Percentiles rank a stretch among this genome's conserved stretches.
Conservation (phyloP, 2,113 vertebrate species). For the Petromus typicus region DNA sequence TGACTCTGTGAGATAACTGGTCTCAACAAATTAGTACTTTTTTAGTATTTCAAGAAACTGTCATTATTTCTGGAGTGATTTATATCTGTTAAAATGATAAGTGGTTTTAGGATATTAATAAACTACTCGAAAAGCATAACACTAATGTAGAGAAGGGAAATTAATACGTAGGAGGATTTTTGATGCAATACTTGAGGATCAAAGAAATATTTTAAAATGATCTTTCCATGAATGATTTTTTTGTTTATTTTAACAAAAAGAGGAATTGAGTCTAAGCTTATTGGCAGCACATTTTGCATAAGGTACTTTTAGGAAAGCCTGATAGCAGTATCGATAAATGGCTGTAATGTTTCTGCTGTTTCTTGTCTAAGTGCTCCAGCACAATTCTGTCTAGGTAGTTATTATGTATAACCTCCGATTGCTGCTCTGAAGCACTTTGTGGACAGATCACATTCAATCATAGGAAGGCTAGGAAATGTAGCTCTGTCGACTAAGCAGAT, state of each 20-base stretch:
- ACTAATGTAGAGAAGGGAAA: background rate
- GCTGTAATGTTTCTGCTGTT: conserved; percentile 22
- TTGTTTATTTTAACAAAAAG: conserved; percentile 44
- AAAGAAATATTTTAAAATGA: conserved; percentile 45
- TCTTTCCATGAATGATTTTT: conserved; percentile 46
- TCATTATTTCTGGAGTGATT: background rate
- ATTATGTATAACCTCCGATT: conserved; percentile 50
- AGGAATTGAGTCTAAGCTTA: conserved; percentile 30
- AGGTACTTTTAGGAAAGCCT: conserved; percentile 2
- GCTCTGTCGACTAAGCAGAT: conserved; percentile 59
- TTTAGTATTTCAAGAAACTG: background rate
- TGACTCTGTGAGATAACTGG: background rate
- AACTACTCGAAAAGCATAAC: background rate
- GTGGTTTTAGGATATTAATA: conserved; percentile 2
- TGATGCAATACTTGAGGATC: background rate
- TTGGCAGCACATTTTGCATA: conserved; percentile 21
- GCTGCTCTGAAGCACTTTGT: conserved; percentile 66
- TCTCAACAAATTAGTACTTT: background rate
- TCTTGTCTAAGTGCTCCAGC: background rate
- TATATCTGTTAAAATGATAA: conserved; percentile 33
- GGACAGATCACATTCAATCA: conserved; percentile 62
- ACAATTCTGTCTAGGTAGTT: conserved; percentile 59
- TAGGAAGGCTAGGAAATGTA: conserved; percentile 37
- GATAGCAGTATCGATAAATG: conserved; percentile 20
- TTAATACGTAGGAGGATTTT: conserved; percentile 9